Percentiles rank a stretch among this genome's conserved stretches.
These are phyloP conservation scores for Megatriorchis doriae DNA, from an alignment of 2,113 vertebrate genomes.

Conservation along the genomic window DNA sequence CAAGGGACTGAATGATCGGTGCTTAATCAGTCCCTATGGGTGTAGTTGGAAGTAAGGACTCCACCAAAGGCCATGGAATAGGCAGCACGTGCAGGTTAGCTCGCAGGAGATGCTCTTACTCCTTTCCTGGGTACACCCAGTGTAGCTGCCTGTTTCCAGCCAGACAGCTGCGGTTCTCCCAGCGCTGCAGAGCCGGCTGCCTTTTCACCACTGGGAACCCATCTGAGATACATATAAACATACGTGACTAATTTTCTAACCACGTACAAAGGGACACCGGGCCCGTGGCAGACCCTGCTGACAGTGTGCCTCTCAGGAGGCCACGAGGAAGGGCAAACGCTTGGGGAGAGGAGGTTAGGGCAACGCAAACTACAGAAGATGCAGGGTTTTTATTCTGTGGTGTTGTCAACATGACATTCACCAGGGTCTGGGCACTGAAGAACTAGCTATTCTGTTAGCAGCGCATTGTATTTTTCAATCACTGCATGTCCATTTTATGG, in stretches of 20 bases:
- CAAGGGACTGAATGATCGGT: neutral
- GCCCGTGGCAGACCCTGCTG: neutral
- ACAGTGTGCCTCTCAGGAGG: neutral
- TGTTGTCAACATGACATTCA: neutral
- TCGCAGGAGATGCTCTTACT: neutral
- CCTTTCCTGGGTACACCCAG: neutral
- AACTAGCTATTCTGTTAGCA: neutral
- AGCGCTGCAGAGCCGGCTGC: neutral
- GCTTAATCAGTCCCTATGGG: neutral
- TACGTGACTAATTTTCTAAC: neutral
- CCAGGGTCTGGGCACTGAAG: neutral
- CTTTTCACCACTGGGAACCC: neutral
- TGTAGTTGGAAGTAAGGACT: neutral
- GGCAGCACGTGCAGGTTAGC: neutral
- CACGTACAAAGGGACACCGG: no score
- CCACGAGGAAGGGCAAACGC: fast-evolving
- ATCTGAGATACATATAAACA: neutral
- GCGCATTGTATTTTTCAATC: neutral
- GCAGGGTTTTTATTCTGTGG: fast-evolving
- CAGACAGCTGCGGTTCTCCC: neutral
- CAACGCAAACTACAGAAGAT: neutral
- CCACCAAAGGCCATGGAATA: neutral
- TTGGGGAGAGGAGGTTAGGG: neutral
- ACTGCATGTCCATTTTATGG: neutral
- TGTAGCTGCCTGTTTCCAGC: neutral